Evolutionary conservation across 2,797 vertebrate species (phyloP).

Genomic region (Hoplostethus atlanticus): DNA sequence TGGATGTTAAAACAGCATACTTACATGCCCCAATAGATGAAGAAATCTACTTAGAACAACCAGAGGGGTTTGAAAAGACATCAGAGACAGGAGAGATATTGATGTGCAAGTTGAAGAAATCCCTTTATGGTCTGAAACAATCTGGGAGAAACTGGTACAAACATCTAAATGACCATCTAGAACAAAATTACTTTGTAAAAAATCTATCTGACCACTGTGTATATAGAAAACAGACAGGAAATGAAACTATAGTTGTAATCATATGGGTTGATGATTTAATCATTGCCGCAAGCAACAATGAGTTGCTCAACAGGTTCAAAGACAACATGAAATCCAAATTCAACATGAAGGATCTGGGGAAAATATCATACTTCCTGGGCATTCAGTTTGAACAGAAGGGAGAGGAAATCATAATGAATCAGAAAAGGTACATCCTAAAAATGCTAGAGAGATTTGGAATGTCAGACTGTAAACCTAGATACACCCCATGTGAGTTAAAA

Average conservation of each 20-base stretch:
- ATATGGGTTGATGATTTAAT: constrained; percentile 44
- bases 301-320: constrained; percentile 24
- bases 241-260: constrained; percentile 16
- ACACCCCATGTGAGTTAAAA: constrained; percentile 30
- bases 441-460: constrained; percentile 40
- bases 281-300: constrained; percentile 22
- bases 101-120: constrained; percentile 45
- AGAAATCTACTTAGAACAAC: constrained; percentile 28
- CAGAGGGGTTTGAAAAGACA: constrained; percentile 35
- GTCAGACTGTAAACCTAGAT: constrained; percentile 33
- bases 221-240: constrained; percentile 14
- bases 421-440: constrained; percentile 39
- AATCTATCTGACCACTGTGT: constrained; percentile 39
- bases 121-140: constrained; percentile 36
- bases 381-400: constrained; percentile 50
- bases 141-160: constrained; percentile 38
- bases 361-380: constrained; percentile 39
- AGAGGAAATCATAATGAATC: constrained; percentile 44
- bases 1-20: constrained; percentile 47
- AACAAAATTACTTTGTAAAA: constrained; percentile 36
- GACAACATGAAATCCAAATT: constrained; percentile 33
- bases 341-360: constrained; percentile 44
- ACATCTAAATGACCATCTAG: constrained; percentile 32
- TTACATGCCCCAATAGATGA: constrained; percentile 41
- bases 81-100: constrained; percentile 14